Percentiles rank a stretch among this genome's conserved stretches.
Conservation (phyloP, 2,113 vertebrate genomes). For the Barnardius zonarius region DNA sequence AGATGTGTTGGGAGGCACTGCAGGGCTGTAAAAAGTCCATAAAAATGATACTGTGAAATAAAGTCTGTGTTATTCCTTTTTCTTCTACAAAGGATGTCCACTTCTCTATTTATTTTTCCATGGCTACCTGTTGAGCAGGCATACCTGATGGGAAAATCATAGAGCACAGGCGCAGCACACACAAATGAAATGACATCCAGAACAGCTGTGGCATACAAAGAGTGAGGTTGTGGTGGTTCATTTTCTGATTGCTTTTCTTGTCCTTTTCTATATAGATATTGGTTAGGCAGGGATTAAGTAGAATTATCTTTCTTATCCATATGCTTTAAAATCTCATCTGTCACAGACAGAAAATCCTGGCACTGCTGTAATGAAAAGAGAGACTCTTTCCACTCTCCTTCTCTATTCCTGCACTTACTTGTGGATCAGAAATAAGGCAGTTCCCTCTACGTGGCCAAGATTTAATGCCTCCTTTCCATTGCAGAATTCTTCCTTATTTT, state of each 20-base stretch:
- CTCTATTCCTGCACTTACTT: not conserved
- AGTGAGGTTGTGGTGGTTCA: not conserved
- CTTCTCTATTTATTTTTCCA: not conserved
- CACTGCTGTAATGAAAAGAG: not conserved
- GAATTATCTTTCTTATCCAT: not conserved
- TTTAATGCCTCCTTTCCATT: not conserved
- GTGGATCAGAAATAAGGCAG: not conserved
- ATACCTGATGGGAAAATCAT: not conserved
- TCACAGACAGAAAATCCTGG: not conserved
- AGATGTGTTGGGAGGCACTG: not conserved
- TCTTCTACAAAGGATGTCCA: not conserved
- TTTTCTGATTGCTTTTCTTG: constrained; percentile 7
- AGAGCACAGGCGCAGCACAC: not conserved
- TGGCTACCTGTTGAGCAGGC: not conserved
- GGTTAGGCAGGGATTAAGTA: not conserved
- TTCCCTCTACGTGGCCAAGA: not conserved
- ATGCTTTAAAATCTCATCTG: not conserved
- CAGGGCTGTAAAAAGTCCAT: not conserved
- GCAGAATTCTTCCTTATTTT: not conserved
- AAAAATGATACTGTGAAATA: not conserved
- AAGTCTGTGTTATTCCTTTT: not conserved
- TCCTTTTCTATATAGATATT: not conserved
- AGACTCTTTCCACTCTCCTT: not conserved
- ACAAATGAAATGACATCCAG: not conserved
- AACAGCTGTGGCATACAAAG: not conserved